phyloP scores from a whole-genome alignment of 2,113 vertebrate species.

The Leptosomus discolor region DNA sequence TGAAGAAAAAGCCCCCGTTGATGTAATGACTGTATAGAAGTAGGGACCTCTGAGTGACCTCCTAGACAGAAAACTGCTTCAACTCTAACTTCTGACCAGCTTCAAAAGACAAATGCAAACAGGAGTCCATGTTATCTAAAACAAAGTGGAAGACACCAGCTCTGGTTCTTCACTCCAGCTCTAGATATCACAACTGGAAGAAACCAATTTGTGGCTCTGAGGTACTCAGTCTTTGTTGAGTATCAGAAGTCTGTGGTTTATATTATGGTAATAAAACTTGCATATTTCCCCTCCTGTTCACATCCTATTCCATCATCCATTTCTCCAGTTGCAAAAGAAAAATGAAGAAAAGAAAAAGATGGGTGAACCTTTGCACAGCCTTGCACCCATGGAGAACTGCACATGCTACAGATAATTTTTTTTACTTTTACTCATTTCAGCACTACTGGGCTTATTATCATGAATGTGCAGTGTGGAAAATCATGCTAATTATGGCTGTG shows the following conservation, averaged over 20 bases:
- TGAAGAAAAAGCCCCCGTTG: not conserved
- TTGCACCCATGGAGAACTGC: not conserved
- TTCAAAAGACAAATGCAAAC: not conserved
- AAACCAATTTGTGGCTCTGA: not conserved
- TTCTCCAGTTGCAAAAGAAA: not conserved
- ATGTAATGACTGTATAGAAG: not conserved
- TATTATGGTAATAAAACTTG: not conserved
- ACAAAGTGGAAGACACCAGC: not conserved
- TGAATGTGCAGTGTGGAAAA: not conserved
- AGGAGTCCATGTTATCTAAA: not conserved
- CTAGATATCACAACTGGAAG: not conserved
- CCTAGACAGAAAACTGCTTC: not conserved
- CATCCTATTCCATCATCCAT: not conserved
- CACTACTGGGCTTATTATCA: not conserved
- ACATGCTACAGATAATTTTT: too few species aligned
- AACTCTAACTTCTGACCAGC: not conserved
- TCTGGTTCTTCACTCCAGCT: not conserved
- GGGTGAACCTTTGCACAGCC: not conserved
- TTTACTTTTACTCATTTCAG: not conserved
- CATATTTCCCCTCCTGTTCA: accelerated
- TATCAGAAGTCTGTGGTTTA: not conserved
- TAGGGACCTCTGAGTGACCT: not conserved
- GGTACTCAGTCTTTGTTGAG: not conserved
- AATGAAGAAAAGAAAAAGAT: not conserved
- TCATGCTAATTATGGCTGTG: not conserved